These are phyloP conservation scores for Psix sp. DNA, from an alignment of 1,140 invertebrate genomes.

Conservation along the genomic window DNA sequence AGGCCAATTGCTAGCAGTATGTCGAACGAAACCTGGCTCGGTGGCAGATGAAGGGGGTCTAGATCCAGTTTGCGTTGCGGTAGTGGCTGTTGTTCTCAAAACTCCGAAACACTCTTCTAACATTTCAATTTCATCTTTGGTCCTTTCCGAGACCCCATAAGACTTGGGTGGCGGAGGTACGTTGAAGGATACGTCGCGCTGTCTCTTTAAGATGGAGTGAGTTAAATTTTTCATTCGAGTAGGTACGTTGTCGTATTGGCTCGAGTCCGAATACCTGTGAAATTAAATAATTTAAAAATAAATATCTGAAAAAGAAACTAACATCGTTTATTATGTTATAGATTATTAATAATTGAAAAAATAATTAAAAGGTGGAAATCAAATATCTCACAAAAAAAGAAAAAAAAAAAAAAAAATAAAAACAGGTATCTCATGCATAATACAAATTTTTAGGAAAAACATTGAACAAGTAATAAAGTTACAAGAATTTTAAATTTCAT, in stretches of 20 bases:
- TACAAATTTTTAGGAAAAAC: too few relatives aligned
- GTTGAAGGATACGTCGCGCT: conserved; percentile 70
- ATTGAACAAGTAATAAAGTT: too few relatives aligned
- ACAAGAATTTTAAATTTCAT: too few relatives aligned
- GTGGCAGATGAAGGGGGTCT: conserved; percentile 79
- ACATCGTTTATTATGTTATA: too few relatives aligned
- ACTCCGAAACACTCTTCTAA: conserved; percentile 73
- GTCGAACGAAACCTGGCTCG: conserved; percentile 83
- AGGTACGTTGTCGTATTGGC: conserved; percentile 76
- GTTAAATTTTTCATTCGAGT: conserved; percentile 68
- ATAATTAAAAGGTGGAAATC: too few relatives aligned
- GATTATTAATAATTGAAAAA: too few relatives aligned
- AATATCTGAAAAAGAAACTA: too few relatives aligned
- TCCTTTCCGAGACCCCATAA: conserved; percentile 55
- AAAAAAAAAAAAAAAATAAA: too few relatives aligned
- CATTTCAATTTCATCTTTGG: conserved; percentile 72
- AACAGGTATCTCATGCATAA: too few relatives aligned
- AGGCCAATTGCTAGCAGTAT: conserved; percentile 82
- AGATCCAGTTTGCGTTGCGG: conserved; percentile 68
- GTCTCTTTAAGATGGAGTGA: conserved; percentile 65
- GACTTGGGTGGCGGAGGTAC: conserved; percentile 65
- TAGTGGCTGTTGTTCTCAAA: conserved; percentile 75
- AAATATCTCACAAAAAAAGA: too few relatives aligned
- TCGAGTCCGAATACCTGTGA: conserved; percentile 72
- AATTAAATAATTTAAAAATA: not conserved